Conservation (phyloP, 2,113 vertebrate species). For the Hippoglossus stenolepis region DNA sequence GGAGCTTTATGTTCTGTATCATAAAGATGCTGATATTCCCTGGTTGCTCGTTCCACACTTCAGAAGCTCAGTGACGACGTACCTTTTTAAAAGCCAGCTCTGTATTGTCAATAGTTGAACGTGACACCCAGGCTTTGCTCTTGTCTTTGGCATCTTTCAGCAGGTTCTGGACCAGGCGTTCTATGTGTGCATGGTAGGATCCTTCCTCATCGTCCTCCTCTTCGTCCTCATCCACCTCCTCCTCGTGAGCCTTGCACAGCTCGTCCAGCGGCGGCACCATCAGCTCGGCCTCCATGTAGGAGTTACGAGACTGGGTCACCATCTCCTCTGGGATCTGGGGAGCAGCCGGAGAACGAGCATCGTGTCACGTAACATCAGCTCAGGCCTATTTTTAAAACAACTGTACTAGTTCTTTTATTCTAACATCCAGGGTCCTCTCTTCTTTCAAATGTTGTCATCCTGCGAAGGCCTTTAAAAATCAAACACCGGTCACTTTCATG, state of each 20-base stretch:
- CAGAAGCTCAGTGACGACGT: neutral
- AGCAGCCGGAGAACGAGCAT: neutral
- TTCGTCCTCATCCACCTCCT: conserved; percentile 70
- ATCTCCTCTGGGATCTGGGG: conserved; percentile 92
- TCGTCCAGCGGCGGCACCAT: conserved; percentile 89
- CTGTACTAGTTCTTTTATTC: neutral
- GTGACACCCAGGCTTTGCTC: conserved; percentile 92
- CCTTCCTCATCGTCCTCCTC: conserved; percentile 88
- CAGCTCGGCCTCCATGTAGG: conserved; percentile 91
- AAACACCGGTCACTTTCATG: neutral
- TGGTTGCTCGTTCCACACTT: too few species aligned
- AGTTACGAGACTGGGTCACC: conserved; percentile 91
- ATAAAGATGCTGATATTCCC: neutral
- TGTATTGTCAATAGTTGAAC: conserved; percentile 84
- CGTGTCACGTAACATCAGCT: neutral
- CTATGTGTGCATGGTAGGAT: conserved; percentile 87
- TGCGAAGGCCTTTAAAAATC: neutral
- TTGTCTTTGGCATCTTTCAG: conserved; percentile 94
- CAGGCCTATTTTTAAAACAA: neutral
- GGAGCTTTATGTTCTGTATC: neutral
- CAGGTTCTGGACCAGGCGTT: conserved; percentile 88
- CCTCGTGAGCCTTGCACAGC: conserved; percentile 83
- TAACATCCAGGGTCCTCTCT: neutral
- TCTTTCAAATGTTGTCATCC: neutral
- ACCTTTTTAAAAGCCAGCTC: conserved; percentile 98